Evolutionary conservation across 2,113 vertebrate genomes (phyloP).

Genomic region (Gadus chalcogrammus): DNA sequence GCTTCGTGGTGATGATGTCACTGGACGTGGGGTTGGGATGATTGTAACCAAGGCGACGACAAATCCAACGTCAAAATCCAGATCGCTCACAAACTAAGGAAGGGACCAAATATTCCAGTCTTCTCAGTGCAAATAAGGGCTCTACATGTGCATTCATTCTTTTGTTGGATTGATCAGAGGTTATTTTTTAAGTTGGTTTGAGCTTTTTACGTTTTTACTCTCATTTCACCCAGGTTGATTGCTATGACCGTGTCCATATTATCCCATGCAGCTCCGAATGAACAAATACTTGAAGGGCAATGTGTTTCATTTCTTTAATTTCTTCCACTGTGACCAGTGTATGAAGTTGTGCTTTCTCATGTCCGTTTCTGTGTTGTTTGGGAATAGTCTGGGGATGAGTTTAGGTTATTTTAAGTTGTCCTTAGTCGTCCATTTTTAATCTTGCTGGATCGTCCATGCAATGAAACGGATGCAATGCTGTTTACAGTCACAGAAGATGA

Average conservation of each 20-base stretch:
- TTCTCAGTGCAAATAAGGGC: neutral
- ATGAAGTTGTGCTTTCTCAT: too few relatives aligned
- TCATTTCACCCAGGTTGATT: neutral
- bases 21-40: constrained; percentile 92
- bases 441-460: too few relatives aligned
- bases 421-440: too few relatives aligned
- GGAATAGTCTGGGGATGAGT: neutral
- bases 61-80: neutral
- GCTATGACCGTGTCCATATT: neutral
- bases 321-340: neutral
- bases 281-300: constrained; percentile 3
- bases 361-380: too few relatives aligned
- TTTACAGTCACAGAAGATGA: too few relatives aligned
- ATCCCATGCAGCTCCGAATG: neutral
- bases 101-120: constrained; percentile 45
- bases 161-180: neutral
- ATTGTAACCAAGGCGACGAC: constrained; percentile 7
- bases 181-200: neutral
- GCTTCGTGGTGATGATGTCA: constrained; percentile 98
- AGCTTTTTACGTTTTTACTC: too few relatives aligned
- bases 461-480: neutral
- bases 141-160: neutral
- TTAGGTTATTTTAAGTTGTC: too few relatives aligned
- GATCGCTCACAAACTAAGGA: constrained; percentile 21
- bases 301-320: neutral